A percentile compares a stretch with the other conserved stretches of the same genome.
phyloP scores from a whole-genome alignment of 2,797 vertebrate species.

The Hyperoplus lanceolatus region DNA sequence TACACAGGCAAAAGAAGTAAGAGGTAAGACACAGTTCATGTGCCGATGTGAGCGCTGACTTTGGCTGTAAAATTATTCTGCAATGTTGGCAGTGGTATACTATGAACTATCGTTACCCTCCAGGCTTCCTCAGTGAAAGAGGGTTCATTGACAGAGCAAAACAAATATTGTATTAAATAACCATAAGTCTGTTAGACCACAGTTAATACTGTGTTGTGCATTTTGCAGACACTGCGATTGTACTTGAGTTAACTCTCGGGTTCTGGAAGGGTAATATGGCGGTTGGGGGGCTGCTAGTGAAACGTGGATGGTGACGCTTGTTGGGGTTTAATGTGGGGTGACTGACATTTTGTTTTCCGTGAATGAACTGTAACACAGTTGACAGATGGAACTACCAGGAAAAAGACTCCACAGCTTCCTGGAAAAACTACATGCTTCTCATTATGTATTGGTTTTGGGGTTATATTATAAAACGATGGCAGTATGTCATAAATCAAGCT shows the following conservation, averaged over 20 bases:
- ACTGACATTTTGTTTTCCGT: constrained; percentile 69
- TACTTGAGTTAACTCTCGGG: constrained; percentile 56
- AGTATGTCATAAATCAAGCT: constrained; percentile 22
- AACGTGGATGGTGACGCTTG: constrained; percentile 55
- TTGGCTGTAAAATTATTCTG: constrained; percentile 43
- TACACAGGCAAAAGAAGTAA: constrained; percentile 25
- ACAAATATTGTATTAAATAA: constrained; percentile 69
- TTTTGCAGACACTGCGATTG: constrained; percentile 71
- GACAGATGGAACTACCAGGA: constrained; percentile 52
- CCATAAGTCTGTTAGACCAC: constrained; percentile 58
- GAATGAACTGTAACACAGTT: constrained; percentile 64
- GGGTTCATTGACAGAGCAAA: constrained; percentile 47
- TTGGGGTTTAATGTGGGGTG: constrained; percentile 55
- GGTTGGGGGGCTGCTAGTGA: constrained; percentile 57
- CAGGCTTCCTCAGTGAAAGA: constrained; percentile 51
- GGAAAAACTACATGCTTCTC: constrained; percentile 47
- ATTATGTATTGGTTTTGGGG: constrained; percentile 41
- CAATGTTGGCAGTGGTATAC: constrained; percentile 47
- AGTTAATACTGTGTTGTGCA: constrained; percentile 75
- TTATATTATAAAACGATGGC: constrained; percentile 40
- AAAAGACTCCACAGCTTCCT: constrained; percentile 46
- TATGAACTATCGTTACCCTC: constrained; percentile 57
- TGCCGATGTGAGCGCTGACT: constrained; percentile 49
- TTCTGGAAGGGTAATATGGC: constrained; percentile 56
- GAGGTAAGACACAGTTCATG: constrained; percentile 71